These are phyloP conservation scores for Tryphoninae sp. DNA, from an alignment of 2,888 invertebrate genomes.

Conservation along the genomic window DNA sequence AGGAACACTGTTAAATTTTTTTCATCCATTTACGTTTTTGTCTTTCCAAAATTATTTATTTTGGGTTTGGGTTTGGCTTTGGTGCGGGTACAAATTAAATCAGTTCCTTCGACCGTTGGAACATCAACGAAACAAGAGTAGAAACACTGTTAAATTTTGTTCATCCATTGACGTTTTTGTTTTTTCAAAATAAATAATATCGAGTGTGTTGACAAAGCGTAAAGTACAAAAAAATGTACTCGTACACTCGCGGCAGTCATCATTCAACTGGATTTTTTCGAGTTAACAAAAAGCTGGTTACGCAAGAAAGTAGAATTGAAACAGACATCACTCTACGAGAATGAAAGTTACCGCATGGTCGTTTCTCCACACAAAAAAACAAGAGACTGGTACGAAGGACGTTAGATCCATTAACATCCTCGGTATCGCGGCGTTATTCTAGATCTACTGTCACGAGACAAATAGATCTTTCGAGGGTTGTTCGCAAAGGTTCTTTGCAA, in stretches of 20 bases:
- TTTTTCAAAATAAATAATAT: background rate
- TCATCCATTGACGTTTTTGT: background rate
- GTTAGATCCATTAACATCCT: no score
- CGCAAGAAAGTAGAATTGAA: no score
- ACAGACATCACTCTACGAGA: no score
- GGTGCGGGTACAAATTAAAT: conserved; percentile 57
- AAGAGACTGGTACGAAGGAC: no score
- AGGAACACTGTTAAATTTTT: conserved; percentile 2
- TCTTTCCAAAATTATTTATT: background rate
- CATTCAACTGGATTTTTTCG: no score
- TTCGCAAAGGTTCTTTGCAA: conserved; percentile 10
- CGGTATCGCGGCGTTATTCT: no score
- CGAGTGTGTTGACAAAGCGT: no score
- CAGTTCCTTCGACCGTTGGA: conserved; percentile 40
- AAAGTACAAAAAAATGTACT: no score
- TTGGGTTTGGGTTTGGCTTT: conserved; percentile 8
- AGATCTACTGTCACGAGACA: conserved; percentile 35
- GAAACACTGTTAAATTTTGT: background rate
- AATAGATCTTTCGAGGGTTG: conserved; percentile 18
- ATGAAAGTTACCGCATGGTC: no score
- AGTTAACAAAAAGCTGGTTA: no score
- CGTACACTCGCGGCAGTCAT: no score
- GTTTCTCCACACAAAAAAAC: no score
- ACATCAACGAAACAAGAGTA: conserved; percentile 37
- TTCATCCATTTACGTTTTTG: background rate